Evolutionary conservation across 2,113 vertebrate genomes (phyloP).

Genomic region (Tachuris rubrigastra): DNA sequence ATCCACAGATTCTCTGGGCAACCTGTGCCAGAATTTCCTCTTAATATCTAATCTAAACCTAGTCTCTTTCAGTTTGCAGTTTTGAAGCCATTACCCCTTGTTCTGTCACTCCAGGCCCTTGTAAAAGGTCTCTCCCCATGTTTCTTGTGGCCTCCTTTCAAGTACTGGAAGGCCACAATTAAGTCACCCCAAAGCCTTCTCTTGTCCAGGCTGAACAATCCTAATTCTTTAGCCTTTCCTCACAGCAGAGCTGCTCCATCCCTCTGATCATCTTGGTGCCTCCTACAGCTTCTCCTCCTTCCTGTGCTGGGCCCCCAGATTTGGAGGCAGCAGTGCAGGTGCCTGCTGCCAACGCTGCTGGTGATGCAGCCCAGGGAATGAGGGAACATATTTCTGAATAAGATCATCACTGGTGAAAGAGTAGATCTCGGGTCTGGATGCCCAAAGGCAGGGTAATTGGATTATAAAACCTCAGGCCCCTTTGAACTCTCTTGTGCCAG

Average conservation of each 20-base stretch:
- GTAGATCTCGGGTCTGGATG: neutral
- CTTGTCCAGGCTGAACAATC: neutral
- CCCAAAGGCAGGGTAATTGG: accelerated
- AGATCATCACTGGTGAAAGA: neutral
- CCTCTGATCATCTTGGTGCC: neutral
- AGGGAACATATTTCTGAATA: neutral
- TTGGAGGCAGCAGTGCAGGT: neutral
- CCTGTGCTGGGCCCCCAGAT: neutral
- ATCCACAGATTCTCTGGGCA: neutral
- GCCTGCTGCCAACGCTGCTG: neutral
- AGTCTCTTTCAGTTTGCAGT: neutral
- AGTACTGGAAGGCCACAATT: neutral
- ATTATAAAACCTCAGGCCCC: neutral
- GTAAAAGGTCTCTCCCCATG: neutral
- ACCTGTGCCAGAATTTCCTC: neutral
- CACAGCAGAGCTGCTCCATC: neutral
- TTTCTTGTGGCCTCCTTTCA: neutral
- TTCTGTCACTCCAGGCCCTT: neutral
- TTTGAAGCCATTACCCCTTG: neutral
- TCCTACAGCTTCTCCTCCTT: neutral
- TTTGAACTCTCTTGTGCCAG: neutral
- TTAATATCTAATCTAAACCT: neutral
- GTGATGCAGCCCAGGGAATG: neutral
- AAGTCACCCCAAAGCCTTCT: neutral
- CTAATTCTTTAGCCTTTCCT: neutral